Evolutionary conservation across 2,888 invertebrate genomes (phyloP), one percentile per base, ranked within the genome.

Genomic region (Plebejus melissa): DNA sequence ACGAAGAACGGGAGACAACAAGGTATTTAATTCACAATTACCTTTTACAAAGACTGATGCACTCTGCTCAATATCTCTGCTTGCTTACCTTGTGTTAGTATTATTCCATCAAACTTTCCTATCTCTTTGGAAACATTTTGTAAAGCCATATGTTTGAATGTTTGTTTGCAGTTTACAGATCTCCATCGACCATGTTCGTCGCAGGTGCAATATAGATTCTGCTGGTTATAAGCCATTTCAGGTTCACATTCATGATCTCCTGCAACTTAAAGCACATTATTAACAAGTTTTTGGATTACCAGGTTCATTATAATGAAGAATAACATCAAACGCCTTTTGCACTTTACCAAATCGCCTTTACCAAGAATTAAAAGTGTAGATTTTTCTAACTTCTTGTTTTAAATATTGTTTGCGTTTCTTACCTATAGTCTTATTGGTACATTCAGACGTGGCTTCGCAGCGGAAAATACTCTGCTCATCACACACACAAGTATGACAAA

Each of bases 101-200:
- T 0, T 32, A 65, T 32, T 65, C 16, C 65, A 32, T 16, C 65
- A 13, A 65, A 65, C 13, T 65, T 65, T 1, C 50, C 54, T 4
- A 32, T 54, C 5, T 5, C 28, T 16, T 72, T 72, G 13, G 72
- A 28, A 28, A 22, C 13, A 0, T 50, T 50, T 28, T 46, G 46
- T 50, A 3, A 46, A 22, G 13, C 38, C 74, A 65, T 65, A 22
- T n/a, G 28, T 65, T 36, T 60, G 41, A 74, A 65, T 60, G 41
- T 65, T 57, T 65, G 41, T 22, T 65, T 60, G 74, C 74, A 74
- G 13, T 74, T 65, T 4, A 41, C 22, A 13, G 74, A 65, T 16
- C 46, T 65, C 74, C 74, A 74, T 13, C 28, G 22, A 13, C 74
- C 74, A 13, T 41, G 65, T 16, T 36, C 11, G 9, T 41, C 41